A percentile compares a stretch with the other conserved stretches of the same genome.
These are phyloP conservation scores for Orycteropus afer DNA, from an alignment of 2,113 vertebrate genomes.

Conservation along the genomic window DNA sequence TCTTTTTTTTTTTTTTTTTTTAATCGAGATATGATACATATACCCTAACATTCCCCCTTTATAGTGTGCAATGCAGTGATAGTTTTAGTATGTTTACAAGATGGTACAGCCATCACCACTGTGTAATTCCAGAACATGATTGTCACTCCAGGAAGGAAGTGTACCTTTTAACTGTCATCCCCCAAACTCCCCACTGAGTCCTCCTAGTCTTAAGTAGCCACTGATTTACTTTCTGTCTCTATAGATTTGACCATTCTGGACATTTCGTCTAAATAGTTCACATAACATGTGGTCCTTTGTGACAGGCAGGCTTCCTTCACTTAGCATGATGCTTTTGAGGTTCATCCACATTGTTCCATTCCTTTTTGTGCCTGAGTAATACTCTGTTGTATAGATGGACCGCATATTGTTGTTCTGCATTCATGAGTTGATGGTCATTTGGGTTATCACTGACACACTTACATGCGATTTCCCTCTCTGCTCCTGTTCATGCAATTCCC, in stretches of 20 bases:
- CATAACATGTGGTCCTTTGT: background rate
- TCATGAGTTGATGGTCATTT: background rate
- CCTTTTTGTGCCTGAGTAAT: background rate
- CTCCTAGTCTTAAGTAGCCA: background rate
- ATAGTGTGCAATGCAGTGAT: background rate
- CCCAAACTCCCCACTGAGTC: background rate
- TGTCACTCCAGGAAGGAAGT: background rate
- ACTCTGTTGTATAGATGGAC: background rate
- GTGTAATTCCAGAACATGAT: background rate
- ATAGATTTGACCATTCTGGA: background rate
- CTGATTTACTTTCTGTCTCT: background rate
- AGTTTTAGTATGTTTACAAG: background rate
- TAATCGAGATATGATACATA: background rate
- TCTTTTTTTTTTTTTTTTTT: background rate
- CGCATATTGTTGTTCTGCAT: background rate
- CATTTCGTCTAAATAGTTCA: background rate
- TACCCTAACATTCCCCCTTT: background rate
- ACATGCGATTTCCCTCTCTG: background rate
- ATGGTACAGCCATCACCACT: background rate
- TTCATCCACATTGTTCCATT: background rate
- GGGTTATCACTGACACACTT: background rate
- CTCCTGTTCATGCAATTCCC: background rate
- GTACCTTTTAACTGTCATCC: background rate
- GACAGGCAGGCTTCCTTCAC: background rate
- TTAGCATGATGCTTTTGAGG: background rate